A percentile compares a stretch with the other conserved stretches of the same genome.
Conservation (phyloP, 1,140 invertebrate genomes). For the Polypedilum pembai region DNA sequence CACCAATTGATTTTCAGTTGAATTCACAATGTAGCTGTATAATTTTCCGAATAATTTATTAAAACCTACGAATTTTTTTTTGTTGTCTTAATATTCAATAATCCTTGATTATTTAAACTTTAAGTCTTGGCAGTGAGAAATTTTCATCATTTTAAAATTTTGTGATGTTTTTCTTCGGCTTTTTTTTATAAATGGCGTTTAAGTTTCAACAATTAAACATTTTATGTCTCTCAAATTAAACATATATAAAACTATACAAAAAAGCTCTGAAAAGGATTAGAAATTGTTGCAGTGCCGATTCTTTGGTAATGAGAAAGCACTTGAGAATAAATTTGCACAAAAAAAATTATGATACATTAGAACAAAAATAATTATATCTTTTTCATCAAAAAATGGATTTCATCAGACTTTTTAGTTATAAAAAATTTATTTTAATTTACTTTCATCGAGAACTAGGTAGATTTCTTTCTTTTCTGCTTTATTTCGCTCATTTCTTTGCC, state of each 20-base stretch:
- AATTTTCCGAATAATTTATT: constrained; percentile 24
- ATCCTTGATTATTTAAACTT: constrained; percentile 25
- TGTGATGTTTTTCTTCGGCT: constrained; percentile 22
- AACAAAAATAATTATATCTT: neutral
- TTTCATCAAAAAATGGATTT: neutral
- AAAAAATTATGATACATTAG: neutral
- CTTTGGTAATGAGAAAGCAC: neutral
- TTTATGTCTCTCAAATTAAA: no score
- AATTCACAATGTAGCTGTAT: constrained; percentile 15
- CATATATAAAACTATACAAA: neutral
- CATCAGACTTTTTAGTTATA: neutral
- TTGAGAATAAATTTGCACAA: constrained; percentile 17
- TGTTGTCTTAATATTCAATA: neutral
- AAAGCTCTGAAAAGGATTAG: neutral
- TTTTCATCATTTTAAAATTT: constrained; percentile 1
- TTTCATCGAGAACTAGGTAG: neutral
- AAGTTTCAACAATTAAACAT: neutral
- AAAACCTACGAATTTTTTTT: constrained; percentile 10
- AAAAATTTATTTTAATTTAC: neutral
- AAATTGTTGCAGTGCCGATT: neutral
- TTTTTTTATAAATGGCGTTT: neutral
- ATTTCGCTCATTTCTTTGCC: neutral
- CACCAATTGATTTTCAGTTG: constrained; percentile 28
- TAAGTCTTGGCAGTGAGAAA: constrained; percentile 28
- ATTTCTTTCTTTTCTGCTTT: neutral